A percentile compares a stretch with the other conserved stretches of the same genome.
phyloP scores from a whole-genome alignment of 2,797 vertebrate species.

The Sardinella longiceps region DNA sequence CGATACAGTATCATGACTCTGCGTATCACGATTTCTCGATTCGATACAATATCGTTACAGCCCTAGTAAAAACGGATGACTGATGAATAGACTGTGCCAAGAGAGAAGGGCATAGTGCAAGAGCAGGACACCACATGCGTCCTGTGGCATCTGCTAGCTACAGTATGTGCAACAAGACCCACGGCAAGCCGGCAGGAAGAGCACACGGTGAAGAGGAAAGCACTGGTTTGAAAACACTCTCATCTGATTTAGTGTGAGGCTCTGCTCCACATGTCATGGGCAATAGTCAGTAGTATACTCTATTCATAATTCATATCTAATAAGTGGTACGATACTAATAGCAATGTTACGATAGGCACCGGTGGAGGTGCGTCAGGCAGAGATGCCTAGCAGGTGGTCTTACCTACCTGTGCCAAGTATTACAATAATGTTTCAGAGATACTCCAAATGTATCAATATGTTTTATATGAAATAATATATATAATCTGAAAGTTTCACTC shows the following conservation, averaged over 20 bases:
- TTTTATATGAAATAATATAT: not conserved
- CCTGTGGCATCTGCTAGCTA: too few relatives aligned
- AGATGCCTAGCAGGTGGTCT: too few relatives aligned
- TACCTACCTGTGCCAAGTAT: too few relatives aligned
- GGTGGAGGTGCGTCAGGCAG: too few relatives aligned
- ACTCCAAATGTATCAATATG: not conserved
- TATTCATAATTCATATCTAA: not conserved
- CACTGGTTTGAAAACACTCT: not conserved
- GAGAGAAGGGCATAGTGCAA: not conserved
- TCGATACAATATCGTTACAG: too few relatives aligned
- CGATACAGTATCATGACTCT: too few relatives aligned
- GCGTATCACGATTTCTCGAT: too few relatives aligned
- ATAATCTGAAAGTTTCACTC: not conserved
- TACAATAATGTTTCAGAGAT: not conserved
- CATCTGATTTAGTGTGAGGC: not conserved
- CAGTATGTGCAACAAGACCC: too few relatives aligned
- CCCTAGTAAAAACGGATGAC: too few relatives aligned
- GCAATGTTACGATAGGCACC: too few relatives aligned
- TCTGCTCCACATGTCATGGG: not conserved
- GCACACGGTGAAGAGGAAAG: conserved; percentile 27
- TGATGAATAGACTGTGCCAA: not conserved
- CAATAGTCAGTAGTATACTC: not conserved
- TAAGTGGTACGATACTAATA: too few relatives aligned
- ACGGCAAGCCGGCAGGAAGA: conserved; percentile 45
- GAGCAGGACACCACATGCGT: too few relatives aligned